Evolutionary conservation across 1,140 invertebrate species (phyloP).

Genomic region (Idris sp.): DNA sequence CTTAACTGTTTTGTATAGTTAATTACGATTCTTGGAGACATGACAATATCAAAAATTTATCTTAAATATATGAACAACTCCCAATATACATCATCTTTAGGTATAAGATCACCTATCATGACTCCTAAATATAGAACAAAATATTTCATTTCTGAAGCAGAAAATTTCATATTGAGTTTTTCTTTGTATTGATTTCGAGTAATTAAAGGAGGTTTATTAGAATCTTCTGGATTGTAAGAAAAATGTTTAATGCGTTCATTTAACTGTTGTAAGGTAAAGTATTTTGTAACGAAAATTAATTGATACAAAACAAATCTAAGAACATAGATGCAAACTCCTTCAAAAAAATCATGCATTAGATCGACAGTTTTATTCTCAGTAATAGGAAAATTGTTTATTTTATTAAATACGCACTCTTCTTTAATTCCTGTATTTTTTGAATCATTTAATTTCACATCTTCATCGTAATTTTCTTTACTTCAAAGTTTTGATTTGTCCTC

Average conservation of each 20-base stretch:
- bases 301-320: conserved; percentile 38
- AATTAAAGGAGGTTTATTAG: conserved; percentile 42
- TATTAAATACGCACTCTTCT: conserved; percentile 44
- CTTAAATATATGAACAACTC: conserved; percentile 39
- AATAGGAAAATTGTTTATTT: conserved; percentile 42
- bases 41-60: conserved; percentile 49
- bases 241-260: conserved; percentile 45
- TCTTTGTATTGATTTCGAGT: conserved; percentile 25
- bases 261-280: conserved; percentile 35
- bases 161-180: conserved; percentile 46
- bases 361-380: conserved; percentile 30
- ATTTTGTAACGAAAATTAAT: conserved; percentile 28
- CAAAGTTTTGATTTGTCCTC: conserved; percentile 27
- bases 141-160: conserved; percentile 58
- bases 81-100: conserved; percentile 44
- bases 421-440: conserved; percentile 30
- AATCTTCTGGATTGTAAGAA: conserved; percentile 25
- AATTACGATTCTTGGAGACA: conserved; percentile 28
- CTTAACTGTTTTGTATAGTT: conserved; percentile 7
- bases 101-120: conserved; percentile 54
- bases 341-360: conserved; percentile 56
- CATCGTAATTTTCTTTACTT: conserved; percentile 29
- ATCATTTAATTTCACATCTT: conserved; percentile 20
- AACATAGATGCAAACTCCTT: conserved; percentile 47
- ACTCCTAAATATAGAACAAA: conserved; percentile 47